phyloP scores from a whole-genome alignment of 2,113 vertebrate genomes.

The Coptodon rendalli region DNA sequence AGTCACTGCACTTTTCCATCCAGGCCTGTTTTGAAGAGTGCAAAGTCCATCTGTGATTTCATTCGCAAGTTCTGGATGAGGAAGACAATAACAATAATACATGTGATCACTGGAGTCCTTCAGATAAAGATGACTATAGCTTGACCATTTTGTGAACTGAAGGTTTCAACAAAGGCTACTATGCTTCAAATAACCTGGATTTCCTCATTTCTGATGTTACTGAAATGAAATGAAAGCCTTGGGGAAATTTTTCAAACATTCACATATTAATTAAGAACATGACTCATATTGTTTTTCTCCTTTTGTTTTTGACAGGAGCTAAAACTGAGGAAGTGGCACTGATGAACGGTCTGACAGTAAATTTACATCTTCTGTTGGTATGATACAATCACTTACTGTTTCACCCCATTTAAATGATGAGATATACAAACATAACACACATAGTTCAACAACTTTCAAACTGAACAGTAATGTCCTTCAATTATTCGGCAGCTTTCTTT shows the following conservation, averaged over 20 bases:
- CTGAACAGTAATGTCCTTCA: background rate
- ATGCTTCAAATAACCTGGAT: background rate
- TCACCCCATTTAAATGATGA: background rate
- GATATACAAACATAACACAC: background rate
- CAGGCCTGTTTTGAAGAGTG: background rate
- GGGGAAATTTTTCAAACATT: background rate
- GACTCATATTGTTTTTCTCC: background rate
- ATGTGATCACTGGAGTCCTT: background rate
- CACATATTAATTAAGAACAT: background rate
- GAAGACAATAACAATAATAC: background rate
- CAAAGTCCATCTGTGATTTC: background rate
- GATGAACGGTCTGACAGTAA: constrained; percentile 92
- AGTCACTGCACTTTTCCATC: background rate
- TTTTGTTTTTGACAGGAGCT: constrained; percentile 29
- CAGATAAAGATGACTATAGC: background rate
- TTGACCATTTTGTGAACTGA: background rate
- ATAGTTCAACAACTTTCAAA: background rate
- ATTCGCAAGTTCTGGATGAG: background rate
- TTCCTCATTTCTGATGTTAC: background rate
- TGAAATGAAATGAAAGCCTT: background rate
- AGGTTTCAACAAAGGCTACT: background rate
- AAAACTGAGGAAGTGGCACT: constrained; percentile 69
- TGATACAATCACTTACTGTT: background rate
- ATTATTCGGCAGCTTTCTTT: constrained; percentile 82
- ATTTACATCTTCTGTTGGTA: constrained; percentile 92